Conservation (phyloP, 2,797 vertebrate genomes). For the Chromobotia macracanthus region DNA sequence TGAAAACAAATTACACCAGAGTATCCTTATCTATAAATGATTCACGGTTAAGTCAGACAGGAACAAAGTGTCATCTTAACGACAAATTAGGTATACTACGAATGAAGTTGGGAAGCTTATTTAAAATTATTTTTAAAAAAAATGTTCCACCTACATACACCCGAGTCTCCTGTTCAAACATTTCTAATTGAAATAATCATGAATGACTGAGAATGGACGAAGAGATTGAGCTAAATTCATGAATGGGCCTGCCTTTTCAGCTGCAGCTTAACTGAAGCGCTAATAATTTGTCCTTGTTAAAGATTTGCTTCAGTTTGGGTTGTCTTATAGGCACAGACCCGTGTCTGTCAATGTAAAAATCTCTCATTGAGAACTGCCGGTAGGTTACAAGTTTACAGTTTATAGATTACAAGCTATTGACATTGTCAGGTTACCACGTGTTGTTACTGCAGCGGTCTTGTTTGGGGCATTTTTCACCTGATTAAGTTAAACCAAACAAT, state of each 20-base stretch:
- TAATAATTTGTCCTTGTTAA: slow-evolving; percentile 44
- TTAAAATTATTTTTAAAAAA: background rate
- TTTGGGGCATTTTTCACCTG: slow-evolving; percentile 28
- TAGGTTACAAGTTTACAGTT: background rate
- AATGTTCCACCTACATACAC: background rate
- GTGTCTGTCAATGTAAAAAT: background rate
- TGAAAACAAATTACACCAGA: background rate
- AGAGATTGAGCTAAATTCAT: slow-evolving; percentile 33
- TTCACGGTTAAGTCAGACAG: background rate
- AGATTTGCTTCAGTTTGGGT: slow-evolving; percentile 30
- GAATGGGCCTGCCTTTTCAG: slow-evolving; percentile 43
- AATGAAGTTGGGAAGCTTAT: no score
- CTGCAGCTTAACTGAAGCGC: slow-evolving; percentile 39
- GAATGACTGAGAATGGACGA: slow-evolving; percentile 28
- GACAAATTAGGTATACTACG: background rate
- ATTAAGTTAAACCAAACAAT: slow-evolving; percentile 48
- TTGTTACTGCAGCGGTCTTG: slow-evolving; percentile 49
- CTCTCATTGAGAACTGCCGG: slow-evolving; percentile 2
- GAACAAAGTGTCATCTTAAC: background rate
- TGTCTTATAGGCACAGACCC: slow-evolving; percentile 7
- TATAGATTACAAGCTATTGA: slow-evolving; percentile 26
- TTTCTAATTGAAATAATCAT: background rate
- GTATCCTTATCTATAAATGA: background rate
- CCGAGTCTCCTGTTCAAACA: background rate
- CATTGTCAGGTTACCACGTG: slow-evolving; percentile 39